phyloP scores from a whole-genome alignment of 92 coral and sea anemone species.

The Micromussa lordhowensis region DNA sequence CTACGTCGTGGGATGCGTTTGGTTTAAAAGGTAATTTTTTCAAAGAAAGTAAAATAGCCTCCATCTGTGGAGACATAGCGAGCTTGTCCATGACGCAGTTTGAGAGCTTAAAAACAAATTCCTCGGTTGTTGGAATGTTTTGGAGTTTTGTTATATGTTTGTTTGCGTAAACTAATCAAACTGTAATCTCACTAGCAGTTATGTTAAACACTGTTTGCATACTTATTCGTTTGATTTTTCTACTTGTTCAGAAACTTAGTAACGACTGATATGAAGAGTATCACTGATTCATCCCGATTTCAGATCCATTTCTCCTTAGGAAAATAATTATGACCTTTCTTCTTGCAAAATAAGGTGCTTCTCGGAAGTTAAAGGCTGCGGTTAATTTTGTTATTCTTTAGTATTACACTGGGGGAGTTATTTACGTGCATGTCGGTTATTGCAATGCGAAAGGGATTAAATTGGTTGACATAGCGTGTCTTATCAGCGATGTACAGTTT shows the following conservation, averaged over 20 bases:
- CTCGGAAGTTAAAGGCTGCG: not conserved
- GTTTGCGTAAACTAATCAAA: not conserved
- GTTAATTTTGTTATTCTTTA: not conserved
- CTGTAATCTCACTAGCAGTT: not conserved
- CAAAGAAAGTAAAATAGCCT: slow-evolving; percentile 20
- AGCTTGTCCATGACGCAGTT: slow-evolving; percentile 7
- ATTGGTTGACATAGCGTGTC: slow-evolving; percentile 31
- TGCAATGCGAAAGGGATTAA: not conserved
- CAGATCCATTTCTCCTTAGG: too few species aligned
- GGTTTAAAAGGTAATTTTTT: not conserved
- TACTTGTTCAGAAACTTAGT: not conserved
- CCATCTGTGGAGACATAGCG: slow-evolving; percentile 29
- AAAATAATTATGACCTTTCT: not conserved
- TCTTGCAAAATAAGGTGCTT: not conserved
- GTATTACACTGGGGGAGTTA: not conserved
- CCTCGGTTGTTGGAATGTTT: slow-evolving; percentile 2
- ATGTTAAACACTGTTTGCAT: not conserved
- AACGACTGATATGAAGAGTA: not conserved
- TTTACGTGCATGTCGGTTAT: not conserved
- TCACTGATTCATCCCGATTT: not conserved
- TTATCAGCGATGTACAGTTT: not conserved
- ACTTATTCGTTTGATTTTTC: not conserved
- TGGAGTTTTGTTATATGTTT: not conserved
- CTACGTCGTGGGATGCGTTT: not conserved
- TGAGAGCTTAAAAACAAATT: not conserved